Percentiles rank a stretch among this genome's conserved stretches.
phyloP scores from a whole-genome alignment of 2,797 vertebrate species.

The Synaphobranchus kaupii region DNA sequence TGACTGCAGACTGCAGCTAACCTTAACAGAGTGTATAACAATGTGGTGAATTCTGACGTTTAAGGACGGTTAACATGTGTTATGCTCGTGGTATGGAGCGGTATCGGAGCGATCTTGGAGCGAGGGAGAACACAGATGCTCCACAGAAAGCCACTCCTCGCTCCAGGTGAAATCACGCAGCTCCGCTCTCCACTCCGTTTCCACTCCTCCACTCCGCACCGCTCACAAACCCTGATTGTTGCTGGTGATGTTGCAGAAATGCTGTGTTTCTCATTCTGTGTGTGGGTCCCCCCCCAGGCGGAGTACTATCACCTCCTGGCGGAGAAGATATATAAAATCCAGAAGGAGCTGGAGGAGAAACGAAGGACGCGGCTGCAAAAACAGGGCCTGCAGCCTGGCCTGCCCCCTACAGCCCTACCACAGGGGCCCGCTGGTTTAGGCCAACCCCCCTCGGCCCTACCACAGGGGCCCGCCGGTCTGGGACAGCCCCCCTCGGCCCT shows the following conservation, averaged over 20 bases:
- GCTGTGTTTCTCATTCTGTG: background rate
- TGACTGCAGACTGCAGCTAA: no score
- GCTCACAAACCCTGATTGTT: no score
- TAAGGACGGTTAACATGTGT: no score
- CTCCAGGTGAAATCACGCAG: no score
- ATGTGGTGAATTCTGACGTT: no score
- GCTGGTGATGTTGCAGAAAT: background rate
- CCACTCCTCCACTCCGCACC: no score
- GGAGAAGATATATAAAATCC: constrained; percentile 98
- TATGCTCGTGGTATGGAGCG: no score
- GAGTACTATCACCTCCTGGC: constrained; percentile 96
- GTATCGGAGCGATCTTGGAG: no score
- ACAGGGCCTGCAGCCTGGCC: constrained; percentile 78
- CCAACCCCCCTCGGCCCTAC: constrained; percentile 70
- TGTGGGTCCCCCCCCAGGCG: constrained; percentile 67
- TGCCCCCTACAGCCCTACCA: constrained; percentile 72
- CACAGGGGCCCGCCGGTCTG: constrained; percentile 67
- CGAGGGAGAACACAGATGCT: no score
- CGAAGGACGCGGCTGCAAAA: constrained; percentile 92
- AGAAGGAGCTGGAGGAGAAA: constrained; percentile 96
- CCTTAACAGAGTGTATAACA: no score
- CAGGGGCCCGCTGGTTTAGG: constrained; percentile 69
- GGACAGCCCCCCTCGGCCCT: constrained; percentile 66
- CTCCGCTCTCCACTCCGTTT: no score
- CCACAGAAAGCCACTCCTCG: no score